phyloP scores from a whole-genome alignment of 2,113 vertebrate genomes.

The Felis catus region F.catus_Fca126_mat1.0 CM031412.1:96523001-96523500 shows the following conservation, averaged over 20 bases:
- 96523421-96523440: not conserved
- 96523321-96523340: not conserved
- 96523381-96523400: not conserved
- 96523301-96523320: not conserved
- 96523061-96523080: not conserved
- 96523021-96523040: not conserved
- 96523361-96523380: not conserved
- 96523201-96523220: not conserved
- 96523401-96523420: not conserved
- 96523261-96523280: not conserved
- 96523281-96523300: not conserved
- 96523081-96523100: not conserved
- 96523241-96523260: not conserved
- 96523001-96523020: not conserved
- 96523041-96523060: not conserved
- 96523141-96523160: not conserved
- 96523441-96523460: not conserved
- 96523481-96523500: not conserved
- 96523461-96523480: not conserved
- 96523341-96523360: not conserved
- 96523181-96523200: not conserved
- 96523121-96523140: not conserved
- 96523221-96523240: not conserved
- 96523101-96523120: not conserved
- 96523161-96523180: not conserved